Evolutionary conservation across 2,888 invertebrate genomes (phyloP).

Genomic region (Agonopterix arenella): DNA sequence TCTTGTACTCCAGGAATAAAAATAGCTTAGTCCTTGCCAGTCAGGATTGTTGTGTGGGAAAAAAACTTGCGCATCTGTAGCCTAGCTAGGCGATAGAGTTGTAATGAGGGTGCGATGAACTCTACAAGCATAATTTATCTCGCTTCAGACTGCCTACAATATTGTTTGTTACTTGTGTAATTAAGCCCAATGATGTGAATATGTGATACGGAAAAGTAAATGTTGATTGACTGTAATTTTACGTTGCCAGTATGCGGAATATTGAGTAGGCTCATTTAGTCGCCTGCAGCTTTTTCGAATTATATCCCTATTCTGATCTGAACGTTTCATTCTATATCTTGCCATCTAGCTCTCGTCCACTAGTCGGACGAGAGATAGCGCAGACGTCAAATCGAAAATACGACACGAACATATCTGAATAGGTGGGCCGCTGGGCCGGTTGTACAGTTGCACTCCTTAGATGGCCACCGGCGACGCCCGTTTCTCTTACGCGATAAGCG

Average conservation of each 20-base stretch:
- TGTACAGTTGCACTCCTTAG: slow-evolving; percentile 69
- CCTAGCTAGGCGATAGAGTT: slow-evolving; percentile 29
- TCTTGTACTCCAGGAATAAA: slow-evolving; percentile 10
- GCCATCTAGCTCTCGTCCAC: slow-evolving; percentile 14
- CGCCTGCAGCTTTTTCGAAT: background rate
- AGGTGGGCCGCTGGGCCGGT: slow-evolving; percentile 58
- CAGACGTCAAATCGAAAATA: slow-evolving; percentile 46
- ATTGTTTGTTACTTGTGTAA: background rate
- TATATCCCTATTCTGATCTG: background rate
- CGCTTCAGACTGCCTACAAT: background rate
- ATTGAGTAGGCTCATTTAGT: slow-evolving; percentile 1
- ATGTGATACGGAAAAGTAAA: slow-evolving; percentile 1
- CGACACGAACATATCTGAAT: slow-evolving; percentile 15
- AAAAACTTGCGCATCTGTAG: slow-evolving; percentile 35
- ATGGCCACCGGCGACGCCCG: slow-evolving; percentile 58
- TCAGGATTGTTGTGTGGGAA: slow-evolving; percentile 19
- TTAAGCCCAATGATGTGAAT: too few species aligned
- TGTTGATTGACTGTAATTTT: background rate
- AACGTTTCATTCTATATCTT: background rate
- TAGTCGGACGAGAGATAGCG: slow-evolving; percentile 25
- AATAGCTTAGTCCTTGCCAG: slow-evolving; percentile 14
- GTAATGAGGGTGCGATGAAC: slow-evolving; percentile 26
- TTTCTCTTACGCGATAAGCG: slow-evolving; percentile 33
- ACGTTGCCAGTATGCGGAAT: background rate
- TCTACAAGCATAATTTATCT: slow-evolving; percentile 4